Base-by-base conservation (phyloP, 2,113 vertebrate species). In the Cyanistes caeruleus region DNA sequence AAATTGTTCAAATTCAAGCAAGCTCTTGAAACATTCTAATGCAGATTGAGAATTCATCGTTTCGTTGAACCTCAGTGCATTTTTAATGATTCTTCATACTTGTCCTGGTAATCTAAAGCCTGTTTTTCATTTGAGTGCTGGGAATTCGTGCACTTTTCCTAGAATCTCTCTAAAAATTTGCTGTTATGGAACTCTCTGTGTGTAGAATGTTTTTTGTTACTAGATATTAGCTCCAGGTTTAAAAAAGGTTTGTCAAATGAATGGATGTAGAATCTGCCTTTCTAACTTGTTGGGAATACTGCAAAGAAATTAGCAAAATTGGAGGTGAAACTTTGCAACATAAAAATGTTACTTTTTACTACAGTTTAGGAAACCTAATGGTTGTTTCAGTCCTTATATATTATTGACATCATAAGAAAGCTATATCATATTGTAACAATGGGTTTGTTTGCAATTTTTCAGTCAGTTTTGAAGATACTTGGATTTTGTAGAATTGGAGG, bases 141-240 rank as follows among this genome's bases (percentile, higher is more conserved):
- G 52, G 48, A 68, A 30, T 44, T 56, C 15, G 51, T 55, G 18
- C 4, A 14, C 0, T 60, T 88, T 43, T n/a, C 37, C 41, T 56
- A 16, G 35, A 72, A 51, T 27, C 15, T 43, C 35, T 24, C 51
- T 28, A 16, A 87, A 76, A 91, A 22, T 11, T 14, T 52, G 9
- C 74, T 55, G 0, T 35, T 39, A 4, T 6, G 11, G 69, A 67
- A 44, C 19, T 64, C 37, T 6, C 4, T 31, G 14, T 4, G 4
- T 9, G 7, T 56, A 18, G 39, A 68, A n/a, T 25, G 10, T 4
- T 74, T 70, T 18, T 16, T 8, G 13, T n/a, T 63, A 31, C 56
- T 60, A 51, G 35, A 63, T 56, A 0, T 73, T 53, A 19, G 11
- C 12, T 76, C 19, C 10, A 11, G 5, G 4, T 53, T 82, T 58